Conservation (phyloP, 2,113 vertebrate species). For the Burhinus oedicnemus region DNA sequence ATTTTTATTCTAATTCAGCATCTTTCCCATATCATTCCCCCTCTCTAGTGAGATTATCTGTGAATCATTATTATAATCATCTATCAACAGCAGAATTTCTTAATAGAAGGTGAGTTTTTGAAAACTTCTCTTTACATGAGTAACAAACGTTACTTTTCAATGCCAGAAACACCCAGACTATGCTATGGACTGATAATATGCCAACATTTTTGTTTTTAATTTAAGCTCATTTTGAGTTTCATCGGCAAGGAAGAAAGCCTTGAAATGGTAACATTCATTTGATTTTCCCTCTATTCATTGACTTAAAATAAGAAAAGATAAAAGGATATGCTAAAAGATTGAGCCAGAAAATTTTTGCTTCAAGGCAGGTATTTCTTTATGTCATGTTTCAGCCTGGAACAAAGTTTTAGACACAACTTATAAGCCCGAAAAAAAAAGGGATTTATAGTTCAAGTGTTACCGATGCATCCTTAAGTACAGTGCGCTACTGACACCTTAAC, state of each 20-base stretch:
- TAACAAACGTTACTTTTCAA: background rate
- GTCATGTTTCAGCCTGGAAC: constrained; percentile 17
- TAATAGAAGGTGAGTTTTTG: background rate
- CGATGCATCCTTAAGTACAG: background rate
- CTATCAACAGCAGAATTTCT: background rate
- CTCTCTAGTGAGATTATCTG: background rate
- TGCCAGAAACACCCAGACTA: background rate
- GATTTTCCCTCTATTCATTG: background rate
- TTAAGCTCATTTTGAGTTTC: constrained; percentile 24
- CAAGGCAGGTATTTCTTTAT: constrained; percentile 28
- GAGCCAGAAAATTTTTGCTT: constrained; percentile 30
- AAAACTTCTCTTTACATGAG: background rate
- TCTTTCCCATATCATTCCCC: background rate
- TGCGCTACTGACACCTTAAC: background rate
- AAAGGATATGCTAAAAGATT: background rate
- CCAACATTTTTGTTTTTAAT: background rate
- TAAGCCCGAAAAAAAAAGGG: background rate
- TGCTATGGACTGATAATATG: background rate
- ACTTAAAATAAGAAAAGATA: constrained; percentile 10
- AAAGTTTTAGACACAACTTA: constrained; percentile 23
- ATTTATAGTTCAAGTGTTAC: constrained; percentile 28
- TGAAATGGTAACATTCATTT: background rate
- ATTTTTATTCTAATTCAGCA: background rate
- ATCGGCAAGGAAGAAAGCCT: background rate
- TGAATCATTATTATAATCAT: background rate